These are phyloP conservation scores for Caenorhabditis becei DNA, from an alignment of 2,888 invertebrate species.

Conservation along the genomic window DNA sequence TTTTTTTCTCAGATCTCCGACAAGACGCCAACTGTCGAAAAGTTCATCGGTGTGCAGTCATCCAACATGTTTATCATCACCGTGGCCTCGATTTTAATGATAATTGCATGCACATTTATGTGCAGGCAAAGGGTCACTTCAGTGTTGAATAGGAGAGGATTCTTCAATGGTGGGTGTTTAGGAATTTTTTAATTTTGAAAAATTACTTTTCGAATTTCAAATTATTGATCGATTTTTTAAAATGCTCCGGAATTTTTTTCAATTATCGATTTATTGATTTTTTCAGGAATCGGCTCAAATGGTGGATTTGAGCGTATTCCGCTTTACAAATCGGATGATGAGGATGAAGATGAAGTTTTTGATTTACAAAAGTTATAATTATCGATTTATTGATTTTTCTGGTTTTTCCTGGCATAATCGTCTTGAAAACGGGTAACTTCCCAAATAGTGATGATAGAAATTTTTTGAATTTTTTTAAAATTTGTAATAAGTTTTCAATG, in stretches of 20 bases:
- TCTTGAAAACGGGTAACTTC: not conserved
- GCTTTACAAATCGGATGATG: slow-evolving; percentile 70
- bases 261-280: not conserved
- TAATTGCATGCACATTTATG: slow-evolving; percentile 62
- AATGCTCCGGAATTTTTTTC: not conserved
- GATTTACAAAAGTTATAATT: slow-evolving; percentile 64
- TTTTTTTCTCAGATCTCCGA: slow-evolving; percentile 54
- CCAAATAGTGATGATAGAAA: not conserved
- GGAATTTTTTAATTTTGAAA: not conserved
- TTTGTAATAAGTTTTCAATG: not conserved
- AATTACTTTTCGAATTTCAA: not conserved
- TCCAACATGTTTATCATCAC: slow-evolving; percentile 53
- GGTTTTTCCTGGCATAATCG: slow-evolving; percentile 24
- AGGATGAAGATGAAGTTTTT: slow-evolving; percentile 72
- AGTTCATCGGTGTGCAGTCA: slow-evolving; percentile 43
- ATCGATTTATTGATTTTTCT: slow-evolving; percentile 17
- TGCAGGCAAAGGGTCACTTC: slow-evolving; percentile 64
- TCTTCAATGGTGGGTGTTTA: slow-evolving; percentile 57
- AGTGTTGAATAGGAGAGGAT: slow-evolving; percentile 67
- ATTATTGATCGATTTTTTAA: slow-evolving; percentile 1
- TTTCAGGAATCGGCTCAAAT: slow-evolving; percentile 57
- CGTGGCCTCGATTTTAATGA: slow-evolving; percentile 50
- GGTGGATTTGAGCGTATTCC: slow-evolving; percentile 71
- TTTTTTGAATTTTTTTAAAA: not conserved
- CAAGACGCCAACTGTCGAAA: slow-evolving; percentile 40